Base-by-base conservation (phyloP, 2,113 vertebrate genomes). In the Python bivittatus region DNA sequence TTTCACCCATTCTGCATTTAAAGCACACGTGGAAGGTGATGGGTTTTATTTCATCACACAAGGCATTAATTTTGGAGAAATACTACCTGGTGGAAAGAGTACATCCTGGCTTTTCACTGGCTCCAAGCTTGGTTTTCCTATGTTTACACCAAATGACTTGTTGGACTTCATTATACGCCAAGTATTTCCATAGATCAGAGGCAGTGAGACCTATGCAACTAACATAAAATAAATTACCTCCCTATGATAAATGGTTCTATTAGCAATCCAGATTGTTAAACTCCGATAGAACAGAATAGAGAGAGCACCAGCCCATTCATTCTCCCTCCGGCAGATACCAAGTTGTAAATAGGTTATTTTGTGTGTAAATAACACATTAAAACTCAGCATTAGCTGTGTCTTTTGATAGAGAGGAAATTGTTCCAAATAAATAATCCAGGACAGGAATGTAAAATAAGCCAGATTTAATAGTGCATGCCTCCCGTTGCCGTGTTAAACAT, bases 321-420 rank as follows among this genome's bases (percentile, higher is more conserved):
- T 98, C 98, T 98, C 98, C 98, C 97, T 95, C 95, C 91, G 95
- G 97, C 97, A 95, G 97, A 96, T 92, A 96, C 97, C 83, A 97
- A 96, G 98, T 98, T 98, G 98, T 98, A 99, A 99, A 99, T 98
- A 98, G 98, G 98, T 98, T 98, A 98, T 98, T 98, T 98, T 98
- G 98, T 98, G 99, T 99, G 99, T 99, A 99, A 99, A 99, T 99
- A 99, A 99, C 98, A 98, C 99, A 99, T 99, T 99, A 99, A 99
- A 99, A 98, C 97, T 98, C 98, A 97, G 98, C 98, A 99, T 99
- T 99, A 99, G 98, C 98, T 93, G 93, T 97, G 98, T 98, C 97
- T 98, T 98, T 97, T 98, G 98, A 98, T 98, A 98, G 98, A 98
- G 98, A 97, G 98, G 98, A 99, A 99, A 99, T 98, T 98, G 99